Conservation (phyloP, 2,797 vertebrate genomes). For the Natrix natrix region DNA sequence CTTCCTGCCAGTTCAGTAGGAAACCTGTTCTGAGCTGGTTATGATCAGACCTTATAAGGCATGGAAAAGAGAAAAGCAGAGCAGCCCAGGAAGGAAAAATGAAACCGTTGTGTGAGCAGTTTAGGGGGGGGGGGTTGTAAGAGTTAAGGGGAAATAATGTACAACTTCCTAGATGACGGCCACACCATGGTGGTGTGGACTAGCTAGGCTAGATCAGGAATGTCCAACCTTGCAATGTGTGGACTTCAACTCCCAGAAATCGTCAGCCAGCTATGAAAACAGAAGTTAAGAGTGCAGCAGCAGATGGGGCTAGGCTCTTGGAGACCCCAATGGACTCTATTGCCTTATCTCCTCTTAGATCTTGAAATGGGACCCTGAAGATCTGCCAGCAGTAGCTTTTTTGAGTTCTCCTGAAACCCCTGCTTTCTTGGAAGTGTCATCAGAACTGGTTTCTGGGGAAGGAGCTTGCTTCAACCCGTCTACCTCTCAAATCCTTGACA, state of each 20-base stretch:
- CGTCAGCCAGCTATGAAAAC: neutral
- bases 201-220: neutral
- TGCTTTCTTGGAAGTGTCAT: neutral
- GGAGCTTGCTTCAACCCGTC: neutral
- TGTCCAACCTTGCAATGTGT: neutral
- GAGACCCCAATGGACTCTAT: neutral
- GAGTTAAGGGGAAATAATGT: neutral
- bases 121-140: neutral
- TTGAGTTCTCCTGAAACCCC: no score
- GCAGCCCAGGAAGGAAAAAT: neutral
- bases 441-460: neutral
- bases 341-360: neutral
- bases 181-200: neutral
- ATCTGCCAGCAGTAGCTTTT: no score
- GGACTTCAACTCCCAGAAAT: neutral
- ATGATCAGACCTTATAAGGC: neutral
- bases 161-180: neutral
- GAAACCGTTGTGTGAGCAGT: neutral
- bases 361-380: neutral
- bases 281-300: neutral
- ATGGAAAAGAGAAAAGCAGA: neutral
- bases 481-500: neutral
- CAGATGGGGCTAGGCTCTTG: neutral
- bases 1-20: neutral
- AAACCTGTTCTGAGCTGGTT: fast-evolving